A percentile compares a stretch with the other conserved stretches of the same genome.
Evolutionary conservation across 2,888 invertebrate genomes (phyloP).

Genomic region (Sminthurinus aureus): DNA sequence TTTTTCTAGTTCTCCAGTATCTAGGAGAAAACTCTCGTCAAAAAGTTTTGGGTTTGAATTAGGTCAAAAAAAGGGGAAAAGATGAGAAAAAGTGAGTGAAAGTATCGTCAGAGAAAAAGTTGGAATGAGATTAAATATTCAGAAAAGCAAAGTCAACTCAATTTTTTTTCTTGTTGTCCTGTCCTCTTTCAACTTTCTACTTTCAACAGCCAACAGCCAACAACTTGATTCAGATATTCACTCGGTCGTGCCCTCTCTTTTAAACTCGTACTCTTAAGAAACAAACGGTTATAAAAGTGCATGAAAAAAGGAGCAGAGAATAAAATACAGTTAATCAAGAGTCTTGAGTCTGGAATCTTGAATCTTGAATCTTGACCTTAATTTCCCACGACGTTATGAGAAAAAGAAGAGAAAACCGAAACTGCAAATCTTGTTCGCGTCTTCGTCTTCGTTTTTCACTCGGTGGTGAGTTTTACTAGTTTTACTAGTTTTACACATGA

Average conservation of each 20-base stretch:
- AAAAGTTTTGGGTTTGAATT: background rate
- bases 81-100: background rate
- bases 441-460: too few relatives aligned
- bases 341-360: too few relatives aligned
- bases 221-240: too few relatives aligned
- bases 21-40: slow-evolving; percentile 1
- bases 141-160: background rate
- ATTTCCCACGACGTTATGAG: too few relatives aligned
- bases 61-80: background rate
- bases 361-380: too few relatives aligned
- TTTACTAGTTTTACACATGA: too few relatives aligned
- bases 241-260: background rate
- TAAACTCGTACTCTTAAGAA: background rate
- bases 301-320: background rate
- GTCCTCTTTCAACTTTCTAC: background rate
- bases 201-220: background rate
- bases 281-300: too few relatives aligned
- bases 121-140: background rate
- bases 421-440: too few relatives aligned
- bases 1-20: background rate
- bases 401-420: too few relatives aligned
- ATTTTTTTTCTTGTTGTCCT: background rate
- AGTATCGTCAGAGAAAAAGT: background rate
- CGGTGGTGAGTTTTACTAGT: too few relatives aligned
- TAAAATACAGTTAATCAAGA: too few relatives aligned